Conservation (phyloP, 2,113 vertebrate genomes). For the Toxotes jaculatrix region DNA sequence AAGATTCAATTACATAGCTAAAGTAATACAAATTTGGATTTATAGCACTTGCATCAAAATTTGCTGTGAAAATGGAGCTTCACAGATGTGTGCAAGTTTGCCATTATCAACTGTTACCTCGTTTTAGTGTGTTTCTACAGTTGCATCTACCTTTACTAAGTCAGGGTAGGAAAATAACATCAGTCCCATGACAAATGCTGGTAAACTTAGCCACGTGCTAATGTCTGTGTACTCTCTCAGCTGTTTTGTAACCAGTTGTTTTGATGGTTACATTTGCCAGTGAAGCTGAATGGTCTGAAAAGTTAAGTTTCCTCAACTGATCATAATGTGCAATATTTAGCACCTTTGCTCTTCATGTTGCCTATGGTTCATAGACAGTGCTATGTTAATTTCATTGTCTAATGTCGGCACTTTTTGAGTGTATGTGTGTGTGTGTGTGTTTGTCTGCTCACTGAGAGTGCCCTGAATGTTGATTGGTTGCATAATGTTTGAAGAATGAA, state of each 20-base stretch:
- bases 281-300: conserved; percentile 53
- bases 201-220: conserved; percentile 2
- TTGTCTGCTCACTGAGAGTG: not conserved
- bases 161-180: conserved; percentile 43
- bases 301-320: conserved; percentile 54
- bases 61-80: conserved; percentile 17
- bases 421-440: not conserved
- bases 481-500: conserved; percentile 60
- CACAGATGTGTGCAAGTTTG: not conserved
- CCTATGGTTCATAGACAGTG: conserved; percentile 70
- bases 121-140: conserved; percentile 42
- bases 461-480: conserved; percentile 51
- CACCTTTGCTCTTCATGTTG: conserved; percentile 71
- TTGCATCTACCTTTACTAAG: conserved; percentile 45
- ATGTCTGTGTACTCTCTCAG: conserved; percentile 14
- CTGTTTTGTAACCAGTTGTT: conserved; percentile 25
- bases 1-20: not conserved
- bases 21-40: not conserved
- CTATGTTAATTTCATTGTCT: conserved; percentile 65
- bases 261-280: conserved; percentile 24
- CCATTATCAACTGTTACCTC: conserved; percentile 77
- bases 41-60: conserved; percentile 29
- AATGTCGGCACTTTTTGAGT: conserved; percentile 71
- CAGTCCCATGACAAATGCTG: conserved; percentile 53
- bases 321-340: conserved; percentile 75